Base-by-base conservation (phyloP, 2,113 vertebrate species). In the Gobiocypris rarus region DNA sequence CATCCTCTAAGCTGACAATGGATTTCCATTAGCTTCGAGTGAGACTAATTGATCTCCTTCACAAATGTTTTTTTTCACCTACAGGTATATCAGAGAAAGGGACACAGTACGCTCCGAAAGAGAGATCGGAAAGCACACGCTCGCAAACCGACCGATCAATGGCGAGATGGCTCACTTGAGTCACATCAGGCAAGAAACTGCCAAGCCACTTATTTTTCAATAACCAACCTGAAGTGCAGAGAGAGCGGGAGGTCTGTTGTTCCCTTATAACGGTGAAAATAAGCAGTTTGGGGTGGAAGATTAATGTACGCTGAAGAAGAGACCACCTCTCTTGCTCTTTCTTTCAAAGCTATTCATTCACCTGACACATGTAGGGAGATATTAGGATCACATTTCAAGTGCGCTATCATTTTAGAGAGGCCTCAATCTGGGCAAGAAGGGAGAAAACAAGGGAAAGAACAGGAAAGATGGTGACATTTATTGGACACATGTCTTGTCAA, bases 361-460 rank as follows among this genome's bases (percentile, higher is more conserved):
- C 78, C 31, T 86, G 86, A 87, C 87, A 86, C 75, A 86, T 78
- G 83, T 86, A 78, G 52, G 43, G 76, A 86, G 63, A 48, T 61
- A 88, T 87, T 75, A 75, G 34, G 85, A 83, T 84, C 84, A 86
- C 69, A 86, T 75, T 83, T 86, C 61, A 45, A 31, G 52, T 54
- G 34, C 59, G 67, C 19, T 73, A 79, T 86, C 14, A 58, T 34
- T 78, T 79, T 50, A 31, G 76, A 76, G 61, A 82, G 75, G 70
- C 28, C 75, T 81, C n/a, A 58, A 43, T 83, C 15, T 34, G 34
- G 59, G 3, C 24, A 19, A n/a, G 28, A 48, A 8, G 17, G 14
- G 8, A n/a, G 22, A 24, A 24, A 24, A 71, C 69, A 45, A 17
- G 31, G 38, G 13, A 31, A 19, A 10, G 13, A 38, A 54, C 14